Base-by-base conservation (phyloP, 2,797 vertebrate species). In the Chromis chromis region DNA sequence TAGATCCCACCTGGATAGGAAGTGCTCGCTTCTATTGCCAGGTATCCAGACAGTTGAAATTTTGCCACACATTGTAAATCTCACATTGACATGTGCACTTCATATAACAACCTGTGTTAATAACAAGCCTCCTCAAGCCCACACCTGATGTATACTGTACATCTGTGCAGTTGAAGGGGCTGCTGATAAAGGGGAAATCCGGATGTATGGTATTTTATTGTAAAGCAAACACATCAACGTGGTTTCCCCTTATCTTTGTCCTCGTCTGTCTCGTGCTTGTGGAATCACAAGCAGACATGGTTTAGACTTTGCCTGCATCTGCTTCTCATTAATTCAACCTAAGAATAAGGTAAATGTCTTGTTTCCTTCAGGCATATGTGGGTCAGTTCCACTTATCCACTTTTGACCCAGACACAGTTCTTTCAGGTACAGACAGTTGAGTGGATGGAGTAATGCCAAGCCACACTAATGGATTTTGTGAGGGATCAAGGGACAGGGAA, bases 1-100 rank as follows among this genome's bases (percentile, higher is more conserved):
- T 89, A 91, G 76, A 89, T 91, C 89, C 91, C 94, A 95, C 94
- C 94, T 95, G 94, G 84, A 85, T 82, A 89, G 91, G 92, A 93
- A 92, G 86, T 81, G 82, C 76, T 89, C 46, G 62, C 70, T 85
- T 85, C 78, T 86, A 85, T 83, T 92, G 92, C 87, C 88, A 94
- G 90, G 87, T 88, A 91, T 89, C 77, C 79, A 90, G 86, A 89
- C 83, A 44, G 77, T 85, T 83, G 84, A 89, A 79, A 88, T 73
- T 78, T 73, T 62, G 65, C 80, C 61, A 69, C 76, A 79, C 80
- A 89, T 89, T 92, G 85, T 92, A 90, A 91, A 86, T 88, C 84
- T 85, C 74, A 80, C 66, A 80, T 77, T 84, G 86, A 90, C 82
- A 91, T 65, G 64, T 1, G 40, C 79, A 90, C 86, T 85, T 88